Evolutionary conservation across 1,140 invertebrate genomes (phyloP), one percentile per base, ranked within the genome.

Genomic region (Ephestia elutella): DNA sequence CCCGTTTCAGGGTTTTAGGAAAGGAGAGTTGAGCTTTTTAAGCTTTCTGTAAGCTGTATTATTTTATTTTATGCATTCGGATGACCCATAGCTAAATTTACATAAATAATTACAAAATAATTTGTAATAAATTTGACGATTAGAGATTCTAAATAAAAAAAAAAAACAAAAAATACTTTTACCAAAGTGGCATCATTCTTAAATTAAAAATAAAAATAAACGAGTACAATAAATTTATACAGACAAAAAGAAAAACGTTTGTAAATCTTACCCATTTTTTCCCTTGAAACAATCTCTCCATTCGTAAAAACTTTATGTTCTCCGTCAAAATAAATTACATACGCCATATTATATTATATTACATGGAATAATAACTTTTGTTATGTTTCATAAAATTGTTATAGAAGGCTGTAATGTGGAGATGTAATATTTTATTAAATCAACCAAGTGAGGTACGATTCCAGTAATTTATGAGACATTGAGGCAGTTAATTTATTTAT

Each of bases 331-430:
- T 53, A 53, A 25, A 53, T 53, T 53, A 53, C 50, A 25, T 25
- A 53, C 21, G 5, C 18, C n/a, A 10, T 25, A 25, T 13, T 53
- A 25, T 53, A n/a, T 53, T 21, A 25, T 21, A 53, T 44, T 15
- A 44, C 38, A 17, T 15, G 8, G 50, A 20, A 53, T 21, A 50
- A 50, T 50, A 53, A 53, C 50, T 53, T 20, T 53, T 53, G 19
- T 53, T 25, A 53, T 53, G 50, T 53, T 21, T 53, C 50, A 53
- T 53, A 53, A 53, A 53, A 53, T 53, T 11, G 50, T 53, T 53
- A 53, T n/a, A 25, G 50, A 53, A 13, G 13, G 19, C 20, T 53
- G 50, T 50, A 53, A 53, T 2, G 20, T 20, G 13, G 13, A 53
- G 50, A 11, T 53, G 50, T 53, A 44, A 44, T 44, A 44, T 44